Evolutionary conservation across 2,888 invertebrate genomes (phyloP), one percentile per base, ranked within the genome.

Genomic region (Calameuta pallipes): DNA sequence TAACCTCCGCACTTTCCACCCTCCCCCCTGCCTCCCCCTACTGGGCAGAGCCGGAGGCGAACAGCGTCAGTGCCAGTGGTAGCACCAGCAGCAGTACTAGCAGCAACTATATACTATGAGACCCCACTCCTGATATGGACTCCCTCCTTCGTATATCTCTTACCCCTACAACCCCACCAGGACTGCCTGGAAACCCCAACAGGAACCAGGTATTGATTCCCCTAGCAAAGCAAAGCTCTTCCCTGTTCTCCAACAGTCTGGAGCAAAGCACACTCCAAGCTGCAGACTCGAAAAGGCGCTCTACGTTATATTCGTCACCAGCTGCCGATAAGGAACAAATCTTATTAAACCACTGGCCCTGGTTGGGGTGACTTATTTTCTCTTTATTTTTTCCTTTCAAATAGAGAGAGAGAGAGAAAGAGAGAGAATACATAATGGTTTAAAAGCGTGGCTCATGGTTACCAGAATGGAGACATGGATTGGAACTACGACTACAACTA

Each of bases 191-290:
- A 71, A 75, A 78, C 73, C 41, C 78, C 78, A 33, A 78, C 78
- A 35, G 75, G 78, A 70, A 78, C 75, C 83, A 82, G 89, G 89
- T 90, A 91, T 91, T 91, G 91, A 90, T 91, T 90, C 90, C 85
- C 88, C 89, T 88, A 88, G 89, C 87, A 88, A 87, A 83, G 78
- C 74, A 33, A 71, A 75, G 71, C 87, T 85, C 87, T 87, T 86
- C 88, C 88, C 87, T 86, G 87, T 88, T 86, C 87, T 89, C 89
- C 88, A 86, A 83, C 88, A 89, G 89, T 89, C 87, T 84, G 88
- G 88, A 89, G 88, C 86, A 86, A 88, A 88, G 85, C 89, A 87
- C 88, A 87, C 86, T 86, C 87, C 87, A 82, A 84, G 84, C 85
- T 86, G 86, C 86, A 83, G 85, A 84, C 82, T 83, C 82, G 79